These are phyloP conservation scores for Drosophila parabipectinata DNA, from an alignment of 1,140 invertebrate species.

Conservation along the genomic window DNA sequence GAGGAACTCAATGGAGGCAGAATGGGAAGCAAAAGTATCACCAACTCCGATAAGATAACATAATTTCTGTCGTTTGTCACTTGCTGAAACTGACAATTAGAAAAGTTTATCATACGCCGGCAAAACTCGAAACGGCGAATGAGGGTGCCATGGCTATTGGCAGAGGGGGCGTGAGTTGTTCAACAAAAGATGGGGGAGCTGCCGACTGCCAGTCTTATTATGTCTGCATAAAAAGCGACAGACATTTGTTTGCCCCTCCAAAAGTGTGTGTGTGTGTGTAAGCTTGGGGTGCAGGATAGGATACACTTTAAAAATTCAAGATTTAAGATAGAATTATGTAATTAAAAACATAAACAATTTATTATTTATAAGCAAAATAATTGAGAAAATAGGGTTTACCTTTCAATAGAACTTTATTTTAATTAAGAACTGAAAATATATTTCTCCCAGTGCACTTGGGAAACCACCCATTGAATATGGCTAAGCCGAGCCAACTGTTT, in stretches of 20 bases:
- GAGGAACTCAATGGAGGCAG: neutral
- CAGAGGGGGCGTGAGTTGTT: conserved; percentile 37
- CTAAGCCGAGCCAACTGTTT: conserved; percentile 65
- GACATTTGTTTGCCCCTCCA: conserved; percentile 53
- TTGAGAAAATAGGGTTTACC: too few relatives aligned
- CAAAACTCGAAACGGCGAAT: conserved; percentile 38
- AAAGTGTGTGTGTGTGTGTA: conserved; percentile 5
- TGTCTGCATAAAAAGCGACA: conserved; percentile 70
- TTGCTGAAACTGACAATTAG: conserved; percentile 82
- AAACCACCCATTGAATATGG: conserved; percentile 3
- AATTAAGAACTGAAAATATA: neutral
- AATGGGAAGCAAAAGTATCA: conserved; percentile 59
- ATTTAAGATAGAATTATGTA: too few relatives aligned
- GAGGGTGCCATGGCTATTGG: conserved; percentile 24
- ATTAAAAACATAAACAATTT: too few relatives aligned
- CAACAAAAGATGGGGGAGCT: conserved; percentile 42
- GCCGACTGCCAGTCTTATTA: conserved; percentile 39
- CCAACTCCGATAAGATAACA: conserved; percentile 80
- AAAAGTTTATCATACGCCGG: conserved; percentile 77
- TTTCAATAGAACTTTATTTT: too few relatives aligned
- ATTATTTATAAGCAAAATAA: too few relatives aligned
- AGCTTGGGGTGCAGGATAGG: conserved; percentile 1
- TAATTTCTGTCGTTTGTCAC: conserved; percentile 82
- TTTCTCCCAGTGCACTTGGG: conserved; percentile 7
- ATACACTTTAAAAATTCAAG: neutral